A percentile compares a stretch with the other conserved stretches of the same genome.
phyloP scores from a whole-genome alignment of 64 coral and sea anemone species.

The Orbicella faveolata region DNA sequence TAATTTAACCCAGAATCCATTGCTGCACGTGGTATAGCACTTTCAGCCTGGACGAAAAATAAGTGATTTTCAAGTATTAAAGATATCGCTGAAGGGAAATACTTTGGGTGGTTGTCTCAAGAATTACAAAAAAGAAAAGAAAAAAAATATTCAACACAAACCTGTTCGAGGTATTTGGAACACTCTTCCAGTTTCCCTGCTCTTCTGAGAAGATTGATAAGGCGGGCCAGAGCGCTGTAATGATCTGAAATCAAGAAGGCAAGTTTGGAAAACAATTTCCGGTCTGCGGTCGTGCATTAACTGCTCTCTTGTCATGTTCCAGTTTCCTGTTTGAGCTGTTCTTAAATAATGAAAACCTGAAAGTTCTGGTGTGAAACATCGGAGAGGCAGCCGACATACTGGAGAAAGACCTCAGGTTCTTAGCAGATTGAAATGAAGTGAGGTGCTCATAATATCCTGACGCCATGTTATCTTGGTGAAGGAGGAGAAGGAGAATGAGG shows the following conservation, averaged over 20 bases:
- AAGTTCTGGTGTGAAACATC: too few species aligned
- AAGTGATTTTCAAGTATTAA: neutral
- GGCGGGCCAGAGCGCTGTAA: constrained; percentile 80
- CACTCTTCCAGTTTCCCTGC: constrained; percentile 98
- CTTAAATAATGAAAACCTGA: neutral
- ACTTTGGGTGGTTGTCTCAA: too few species aligned
- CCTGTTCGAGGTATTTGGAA: constrained; percentile 92
- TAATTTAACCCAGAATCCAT: constrained; percentile 93
- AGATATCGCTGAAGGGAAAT: neutral
- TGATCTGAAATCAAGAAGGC: constrained; percentile 63
- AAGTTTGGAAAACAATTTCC: neutral
- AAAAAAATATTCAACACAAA: constrained; percentile 35
- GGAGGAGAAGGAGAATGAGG: too few species aligned
- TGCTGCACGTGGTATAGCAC: constrained; percentile 66
- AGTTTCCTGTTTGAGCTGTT: neutral
- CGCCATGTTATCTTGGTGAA: too few species aligned
- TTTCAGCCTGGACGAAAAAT: constrained; percentile 75
- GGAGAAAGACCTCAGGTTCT: too few species aligned
- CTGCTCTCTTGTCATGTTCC: neutral
- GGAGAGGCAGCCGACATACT: too few species aligned
- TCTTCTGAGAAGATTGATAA: constrained; percentile 94
- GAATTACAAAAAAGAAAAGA: too few species aligned
- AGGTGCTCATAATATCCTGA: too few species aligned
- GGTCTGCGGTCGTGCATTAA: neutral
- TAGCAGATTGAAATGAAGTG: too few species aligned